These are phyloP conservation scores for Dendrolimus houi DNA, from an alignment of 2,888 invertebrate genomes.

Conservation along the genomic window DNA sequence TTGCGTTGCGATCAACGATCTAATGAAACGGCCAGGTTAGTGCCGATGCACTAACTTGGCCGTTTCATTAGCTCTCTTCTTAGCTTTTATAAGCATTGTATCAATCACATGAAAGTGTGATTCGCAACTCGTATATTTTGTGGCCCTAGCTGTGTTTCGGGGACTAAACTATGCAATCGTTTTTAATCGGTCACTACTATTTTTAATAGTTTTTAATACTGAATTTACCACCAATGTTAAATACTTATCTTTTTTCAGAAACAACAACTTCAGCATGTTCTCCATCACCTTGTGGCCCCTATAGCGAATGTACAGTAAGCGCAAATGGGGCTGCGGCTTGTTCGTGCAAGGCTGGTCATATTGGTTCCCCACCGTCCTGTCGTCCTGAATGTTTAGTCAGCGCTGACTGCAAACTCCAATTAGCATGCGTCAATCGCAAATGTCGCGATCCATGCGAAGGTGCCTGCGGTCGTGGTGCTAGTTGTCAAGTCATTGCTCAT, in stretches of 20 bases:
- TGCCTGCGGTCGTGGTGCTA: slow-evolving; percentile 83
- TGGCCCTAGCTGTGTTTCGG: no score
- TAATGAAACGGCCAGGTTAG: no score
- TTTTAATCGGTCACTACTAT: no score
- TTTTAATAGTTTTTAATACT: no score
- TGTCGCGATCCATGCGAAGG: slow-evolving; percentile 86
- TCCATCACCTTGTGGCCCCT: slow-evolving; percentile 87
- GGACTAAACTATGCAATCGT: no score
- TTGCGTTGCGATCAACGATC: no score
- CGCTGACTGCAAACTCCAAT: slow-evolving; percentile 81
- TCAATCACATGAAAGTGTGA: no score
- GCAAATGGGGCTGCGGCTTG: slow-evolving; percentile 78
- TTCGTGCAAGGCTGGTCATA: slow-evolving; percentile 82
- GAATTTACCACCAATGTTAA: no score
- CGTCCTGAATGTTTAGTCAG: slow-evolving; percentile 86
- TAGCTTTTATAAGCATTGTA: no score
- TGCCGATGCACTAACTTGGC: no score
- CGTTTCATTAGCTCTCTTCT: no score
- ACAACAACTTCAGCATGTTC: slow-evolving; percentile 71
- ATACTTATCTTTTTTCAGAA: slow-evolving; percentile 12
- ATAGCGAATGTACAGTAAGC: slow-evolving; percentile 78
- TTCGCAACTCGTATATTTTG: no score
- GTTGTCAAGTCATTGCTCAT: slow-evolving; percentile 84
- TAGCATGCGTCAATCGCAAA: slow-evolving; percentile 82
- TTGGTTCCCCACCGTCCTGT: slow-evolving; percentile 85